Evolutionary conservation across 1,140 invertebrate genomes (phyloP).

Genomic region (Atta cephalotes): DNA sequence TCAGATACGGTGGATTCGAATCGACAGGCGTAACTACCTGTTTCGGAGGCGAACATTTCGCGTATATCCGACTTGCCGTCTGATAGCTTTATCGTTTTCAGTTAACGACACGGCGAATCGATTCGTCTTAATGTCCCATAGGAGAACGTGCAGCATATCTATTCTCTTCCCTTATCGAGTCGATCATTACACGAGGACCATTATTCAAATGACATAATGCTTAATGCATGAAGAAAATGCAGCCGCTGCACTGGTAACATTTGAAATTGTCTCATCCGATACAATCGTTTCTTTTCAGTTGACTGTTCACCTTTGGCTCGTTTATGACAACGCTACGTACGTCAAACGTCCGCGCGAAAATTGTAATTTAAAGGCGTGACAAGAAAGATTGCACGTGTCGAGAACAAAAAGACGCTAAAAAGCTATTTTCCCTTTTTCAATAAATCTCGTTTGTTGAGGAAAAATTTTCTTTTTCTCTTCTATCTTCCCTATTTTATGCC

Average conservation of each 20-base stretch:
- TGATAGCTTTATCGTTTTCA: slow-evolving; percentile 54
- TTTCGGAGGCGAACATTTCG: slow-evolving; percentile 1
- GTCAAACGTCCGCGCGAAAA: slow-evolving; percentile 2
- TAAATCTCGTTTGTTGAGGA: not conserved
- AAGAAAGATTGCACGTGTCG: not conserved
- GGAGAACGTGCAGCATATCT: slow-evolving; percentile 27
- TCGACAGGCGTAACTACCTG: slow-evolving; percentile 31
- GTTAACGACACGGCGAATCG: slow-evolving; percentile 57
- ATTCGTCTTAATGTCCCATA: slow-evolving; percentile 54
- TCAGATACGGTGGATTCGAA: slow-evolving; percentile 1
- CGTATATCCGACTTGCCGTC: not conserved
- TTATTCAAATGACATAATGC: slow-evolving; percentile 47
- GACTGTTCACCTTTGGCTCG: slow-evolving; percentile 10
- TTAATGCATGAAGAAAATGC: slow-evolving; percentile 32
- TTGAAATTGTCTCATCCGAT: slow-evolving; percentile 41
- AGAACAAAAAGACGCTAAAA: not conserved
- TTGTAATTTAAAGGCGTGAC: slow-evolving; percentile 14
- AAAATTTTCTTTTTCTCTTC: not conserved
- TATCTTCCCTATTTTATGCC: not conserved
- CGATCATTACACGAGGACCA: slow-evolving; percentile 32
- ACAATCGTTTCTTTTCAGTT: slow-evolving; percentile 20
- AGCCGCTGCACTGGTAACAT: slow-evolving; percentile 14
- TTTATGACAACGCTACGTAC: slow-evolving; percentile 2
- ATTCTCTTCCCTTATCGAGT: not conserved
- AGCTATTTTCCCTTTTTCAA: not conserved